These are phyloP conservation scores for Nemopilema nomurai DNA, from an alignment of 30 jellyfish, hydroid and myxozoan genomes.

Conservation along the genomic window DNA sequence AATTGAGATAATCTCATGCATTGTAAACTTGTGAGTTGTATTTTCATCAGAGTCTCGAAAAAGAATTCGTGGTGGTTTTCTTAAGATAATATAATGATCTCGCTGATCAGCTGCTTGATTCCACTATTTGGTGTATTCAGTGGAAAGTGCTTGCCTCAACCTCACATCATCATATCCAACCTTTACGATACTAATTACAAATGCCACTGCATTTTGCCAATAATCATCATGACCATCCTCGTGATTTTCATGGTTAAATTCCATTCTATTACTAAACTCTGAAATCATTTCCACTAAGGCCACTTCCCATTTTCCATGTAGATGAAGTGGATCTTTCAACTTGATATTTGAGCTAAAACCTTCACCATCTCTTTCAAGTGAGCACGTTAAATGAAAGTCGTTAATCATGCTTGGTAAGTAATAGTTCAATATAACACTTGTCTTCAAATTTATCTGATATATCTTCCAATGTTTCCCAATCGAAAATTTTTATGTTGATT, in stretches of 20 bases:
- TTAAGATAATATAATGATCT: neutral
- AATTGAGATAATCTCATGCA: neutral
- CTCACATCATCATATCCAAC: neutral
- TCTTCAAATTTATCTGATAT: too few species aligned
- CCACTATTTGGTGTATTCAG: neutral
- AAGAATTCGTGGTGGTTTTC: neutral
- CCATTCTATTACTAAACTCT: neutral
- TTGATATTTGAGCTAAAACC: neutral
- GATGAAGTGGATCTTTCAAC: neutral
- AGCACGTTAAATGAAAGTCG: neutral
- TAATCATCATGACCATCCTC: neutral
- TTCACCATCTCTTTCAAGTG: neutral
- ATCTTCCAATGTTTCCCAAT: too few species aligned
- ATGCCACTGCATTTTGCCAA: neutral
- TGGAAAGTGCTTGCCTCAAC: neutral
- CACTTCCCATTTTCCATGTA: neutral
- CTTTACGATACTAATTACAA: neutral
- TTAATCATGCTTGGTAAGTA: neutral
- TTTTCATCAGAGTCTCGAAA: neutral
- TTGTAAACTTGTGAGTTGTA: neutral
- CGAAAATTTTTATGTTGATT: too few species aligned
- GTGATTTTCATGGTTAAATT: neutral
- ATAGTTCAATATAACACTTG: neutral
- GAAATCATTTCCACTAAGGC: conserved; percentile 6
- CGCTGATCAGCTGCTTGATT: neutral